Conservation (phyloP, 2,113 vertebrate species). For the Alouatta palliata region DNA sequence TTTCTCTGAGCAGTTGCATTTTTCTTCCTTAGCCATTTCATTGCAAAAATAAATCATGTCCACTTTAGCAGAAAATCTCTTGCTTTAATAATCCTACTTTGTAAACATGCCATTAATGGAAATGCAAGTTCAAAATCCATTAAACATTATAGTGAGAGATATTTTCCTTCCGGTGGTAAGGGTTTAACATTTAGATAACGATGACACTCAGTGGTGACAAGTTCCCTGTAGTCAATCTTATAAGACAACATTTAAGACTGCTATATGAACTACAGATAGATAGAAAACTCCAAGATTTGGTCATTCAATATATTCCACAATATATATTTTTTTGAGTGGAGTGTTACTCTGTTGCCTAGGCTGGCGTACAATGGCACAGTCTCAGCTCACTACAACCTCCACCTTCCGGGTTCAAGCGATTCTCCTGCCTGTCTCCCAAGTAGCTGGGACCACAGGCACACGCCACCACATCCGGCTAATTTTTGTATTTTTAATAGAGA, state of each 20-base stretch:
- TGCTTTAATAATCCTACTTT: conserved; percentile 16
- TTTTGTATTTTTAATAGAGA: too few species aligned
- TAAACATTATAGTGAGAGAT: background rate
- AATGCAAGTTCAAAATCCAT: background rate
- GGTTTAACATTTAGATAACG: conserved; percentile 13
- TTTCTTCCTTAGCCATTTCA: conserved; percentile 2
- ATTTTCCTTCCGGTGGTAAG: background rate
- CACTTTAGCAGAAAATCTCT: conserved; percentile 20
- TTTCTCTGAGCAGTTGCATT: background rate
- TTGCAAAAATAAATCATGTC: conserved; percentile 29
- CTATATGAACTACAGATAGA: background rate
- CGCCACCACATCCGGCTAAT: too few species aligned
- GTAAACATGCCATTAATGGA: conserved; percentile 23
- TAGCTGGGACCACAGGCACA: too few species aligned
- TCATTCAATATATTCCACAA: background rate
- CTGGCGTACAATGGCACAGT: too few species aligned
- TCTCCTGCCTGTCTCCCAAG: too few species aligned
- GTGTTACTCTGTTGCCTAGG: too few species aligned
- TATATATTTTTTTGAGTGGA: background rate
- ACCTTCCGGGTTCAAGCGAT: too few species aligned
- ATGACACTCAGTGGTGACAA: background rate
- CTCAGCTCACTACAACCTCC: too few species aligned
- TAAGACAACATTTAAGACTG: background rate
- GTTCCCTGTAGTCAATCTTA: background rate
- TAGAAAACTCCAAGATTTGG: background rate